Conservation (phyloP, 2,797 vertebrate genomes). For the Lates japonicus region DNA sequence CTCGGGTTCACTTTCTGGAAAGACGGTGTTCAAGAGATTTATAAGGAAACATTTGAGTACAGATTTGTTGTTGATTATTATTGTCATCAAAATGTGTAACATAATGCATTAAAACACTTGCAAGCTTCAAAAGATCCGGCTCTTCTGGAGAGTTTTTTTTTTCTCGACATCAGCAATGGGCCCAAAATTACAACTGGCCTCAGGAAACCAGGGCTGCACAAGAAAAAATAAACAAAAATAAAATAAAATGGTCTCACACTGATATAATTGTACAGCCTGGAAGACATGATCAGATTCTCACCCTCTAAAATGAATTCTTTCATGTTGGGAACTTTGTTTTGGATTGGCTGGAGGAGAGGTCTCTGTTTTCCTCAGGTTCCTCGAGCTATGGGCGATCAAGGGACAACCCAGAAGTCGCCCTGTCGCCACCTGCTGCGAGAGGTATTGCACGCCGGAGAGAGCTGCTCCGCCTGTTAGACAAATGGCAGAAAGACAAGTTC, state of each 20-base stretch:
- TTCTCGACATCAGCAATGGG: conserved; percentile 98
- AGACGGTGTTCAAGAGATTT: conserved; percentile 7
- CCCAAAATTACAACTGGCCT: conserved; percentile 97
- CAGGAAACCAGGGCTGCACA: conserved; percentile 94
- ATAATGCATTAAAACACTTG: conserved; percentile 86
- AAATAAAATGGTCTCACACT: background rate
- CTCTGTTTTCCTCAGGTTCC: conserved; percentile 97
- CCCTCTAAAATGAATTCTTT: conserved; percentile 99
- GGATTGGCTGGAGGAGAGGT: conserved; percentile 97
- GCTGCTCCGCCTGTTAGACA: conserved; percentile 93
- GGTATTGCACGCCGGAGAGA: conserved; percentile 98
- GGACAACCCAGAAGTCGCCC: conserved; percentile 99
- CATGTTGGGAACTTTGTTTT: conserved; percentile 99
- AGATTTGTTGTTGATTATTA: background rate
- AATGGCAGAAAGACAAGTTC: conserved; percentile 34
- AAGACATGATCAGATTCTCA: conserved; percentile 61
- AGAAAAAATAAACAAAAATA: background rate
- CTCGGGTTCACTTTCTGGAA: conserved; percentile 97
- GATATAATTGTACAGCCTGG: background rate
- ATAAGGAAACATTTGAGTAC: conserved; percentile 18
- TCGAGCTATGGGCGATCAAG: conserved; percentile 96
- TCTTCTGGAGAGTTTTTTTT: conserved; percentile 95
- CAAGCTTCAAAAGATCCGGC: conserved; percentile 95
- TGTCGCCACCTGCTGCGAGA: conserved; percentile 95
- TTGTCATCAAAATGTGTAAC: background rate